Evolutionary conservation across 2,113 vertebrate species (phyloP), one percentile per base, ranked within the genome.

Genomic region (Hippotragus niger): DNA sequence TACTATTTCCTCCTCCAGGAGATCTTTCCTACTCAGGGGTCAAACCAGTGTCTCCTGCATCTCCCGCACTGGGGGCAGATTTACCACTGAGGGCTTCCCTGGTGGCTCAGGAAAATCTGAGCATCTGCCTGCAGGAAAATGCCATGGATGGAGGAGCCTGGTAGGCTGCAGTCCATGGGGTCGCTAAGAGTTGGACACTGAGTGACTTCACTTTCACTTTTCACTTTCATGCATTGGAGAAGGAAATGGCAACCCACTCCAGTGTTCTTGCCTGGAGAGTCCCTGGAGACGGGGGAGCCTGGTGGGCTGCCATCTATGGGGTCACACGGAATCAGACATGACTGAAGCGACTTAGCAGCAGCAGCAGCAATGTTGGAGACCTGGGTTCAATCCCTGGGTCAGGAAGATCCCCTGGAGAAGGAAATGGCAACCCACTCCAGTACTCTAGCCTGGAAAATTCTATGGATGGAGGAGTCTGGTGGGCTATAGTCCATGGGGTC

Each of bases 41-140:
- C 23, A 27, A 76, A 43, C 23, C 71, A 43, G 36, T 14, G 71
- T 76, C 36, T 43, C 23, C 71, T 76, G 36, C 11, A 27, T 43
- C 36, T 76, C 23, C 23, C 0, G 0, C 23, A 76, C 0, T 76
- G 71, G 5, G 12, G 11, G 71, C 40, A 43, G 36, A 76, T 43
- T 76, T 43, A 27, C 23, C 36, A 43, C 36, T 43, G 71, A 71
- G 67, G n/a, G 67, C 19, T 71, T 71, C 10, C 19, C 67, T 71
- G n/a, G n/a, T 40, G 19, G n/a, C n/a, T 71, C n/a, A 71, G 67
- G 25, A 58, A 58, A 12, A 58, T 58, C 25, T 58, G 4, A 74
- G n/a, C 1, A 0, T 74, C n/a, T 74, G 67, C 10, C 67, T 40
- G 67, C n/a, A 62, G 29, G 60, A 62, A 62, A 62, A 62, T 33